phyloP scores from a whole-genome alignment of 2,113 vertebrate genomes.

The Nipponia nippon region DNA sequence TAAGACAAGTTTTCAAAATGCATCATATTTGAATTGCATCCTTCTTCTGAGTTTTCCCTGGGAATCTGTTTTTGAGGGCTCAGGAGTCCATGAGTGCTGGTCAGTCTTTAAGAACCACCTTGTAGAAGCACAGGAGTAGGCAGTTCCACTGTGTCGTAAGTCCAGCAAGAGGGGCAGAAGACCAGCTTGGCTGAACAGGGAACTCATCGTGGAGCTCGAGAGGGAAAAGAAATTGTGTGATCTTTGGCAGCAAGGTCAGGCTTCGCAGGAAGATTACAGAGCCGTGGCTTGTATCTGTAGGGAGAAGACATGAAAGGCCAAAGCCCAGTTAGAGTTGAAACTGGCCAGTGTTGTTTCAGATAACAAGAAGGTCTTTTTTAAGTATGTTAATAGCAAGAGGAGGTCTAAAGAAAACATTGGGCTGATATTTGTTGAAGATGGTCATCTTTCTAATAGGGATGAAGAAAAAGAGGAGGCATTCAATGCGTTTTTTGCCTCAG shows the following conservation, averaged over 20 bases:
- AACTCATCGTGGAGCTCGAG: not conserved
- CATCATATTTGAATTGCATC: not conserved
- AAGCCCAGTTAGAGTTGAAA: not conserved
- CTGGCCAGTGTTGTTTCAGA: not conserved
- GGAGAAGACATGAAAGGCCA: not conserved
- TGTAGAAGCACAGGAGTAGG: not conserved
- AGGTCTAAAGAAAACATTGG: not conserved
- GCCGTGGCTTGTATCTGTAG: too few relatives aligned
- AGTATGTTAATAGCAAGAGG: not conserved
- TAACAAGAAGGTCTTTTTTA: not conserved
- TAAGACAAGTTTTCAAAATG: not conserved
- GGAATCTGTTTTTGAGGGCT: not conserved
- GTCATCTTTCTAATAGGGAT: not conserved
- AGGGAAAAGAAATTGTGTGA: not conserved
- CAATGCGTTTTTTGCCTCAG: not conserved
- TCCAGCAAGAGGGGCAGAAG: not conserved
- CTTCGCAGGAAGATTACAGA: not conserved
- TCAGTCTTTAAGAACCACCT: not conserved
- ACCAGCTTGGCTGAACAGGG: not conserved
- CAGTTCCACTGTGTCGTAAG: not conserved
- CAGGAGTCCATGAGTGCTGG: not conserved
- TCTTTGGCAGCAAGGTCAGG: not conserved
- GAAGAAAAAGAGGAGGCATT: not conserved
- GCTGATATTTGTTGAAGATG: not conserved
- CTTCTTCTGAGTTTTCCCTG: not conserved